Conservation (phyloP, 2,113 vertebrate genomes). For the Chionomys nivalis region DNA sequence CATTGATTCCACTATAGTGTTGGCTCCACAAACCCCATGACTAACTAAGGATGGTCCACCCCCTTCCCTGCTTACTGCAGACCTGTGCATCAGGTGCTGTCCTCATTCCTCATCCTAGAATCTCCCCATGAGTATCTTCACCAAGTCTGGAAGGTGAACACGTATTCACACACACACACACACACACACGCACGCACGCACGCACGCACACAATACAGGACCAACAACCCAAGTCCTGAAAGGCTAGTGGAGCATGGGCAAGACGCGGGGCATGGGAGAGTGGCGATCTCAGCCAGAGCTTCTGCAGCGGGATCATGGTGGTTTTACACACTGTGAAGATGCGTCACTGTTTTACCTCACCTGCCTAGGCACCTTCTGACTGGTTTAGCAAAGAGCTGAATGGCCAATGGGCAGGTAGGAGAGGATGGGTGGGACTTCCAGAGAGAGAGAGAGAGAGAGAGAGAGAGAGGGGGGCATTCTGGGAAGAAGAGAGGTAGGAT, state of each 20-base stretch:
- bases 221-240: background rate
- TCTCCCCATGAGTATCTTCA: background rate
- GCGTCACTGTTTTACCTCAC: background rate
- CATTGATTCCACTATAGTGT: background rate
- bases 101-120: background rate
- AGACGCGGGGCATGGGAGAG: background rate
- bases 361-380: background rate
- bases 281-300: background rate
- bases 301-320: background rate
- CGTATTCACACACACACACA: too few species aligned
- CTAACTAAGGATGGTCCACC: background rate
- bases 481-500: background rate
- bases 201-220: background rate
- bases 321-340: background rate
- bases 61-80: background rate
- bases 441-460: background rate
- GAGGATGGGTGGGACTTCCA: background rate
- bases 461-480: background rate
- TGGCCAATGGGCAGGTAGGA: background rate
- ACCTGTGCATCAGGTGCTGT: fast-evolving
- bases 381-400: background rate
- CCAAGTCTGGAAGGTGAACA: background rate
- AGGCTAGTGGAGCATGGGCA: background rate
- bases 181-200: too few species aligned
- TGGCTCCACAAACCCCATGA: background rate